A percentile compares a stretch with the other conserved stretches of the same genome.
Conservation (phyloP, 2,888 invertebrate genomes). For the Caradrina kadenii region DNA sequence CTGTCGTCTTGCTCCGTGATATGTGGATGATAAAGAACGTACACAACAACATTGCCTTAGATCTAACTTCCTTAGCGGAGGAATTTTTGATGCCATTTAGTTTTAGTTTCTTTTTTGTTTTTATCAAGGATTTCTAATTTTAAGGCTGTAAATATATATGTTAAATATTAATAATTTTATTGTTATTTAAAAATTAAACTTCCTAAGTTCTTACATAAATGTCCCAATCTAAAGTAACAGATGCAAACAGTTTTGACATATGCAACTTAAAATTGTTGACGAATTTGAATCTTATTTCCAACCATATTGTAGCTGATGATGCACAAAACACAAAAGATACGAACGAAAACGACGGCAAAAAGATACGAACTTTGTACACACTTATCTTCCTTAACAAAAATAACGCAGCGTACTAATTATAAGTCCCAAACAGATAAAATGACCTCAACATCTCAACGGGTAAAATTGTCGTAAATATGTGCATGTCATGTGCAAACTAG, state of each 20-base stretch:
- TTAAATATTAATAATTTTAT: no score
- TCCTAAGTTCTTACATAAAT: neutral
- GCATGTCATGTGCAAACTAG: conserved; percentile 42
- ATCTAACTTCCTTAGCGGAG: neutral
- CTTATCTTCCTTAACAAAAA: conserved; percentile 24
- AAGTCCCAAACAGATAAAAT: conserved; percentile 17
- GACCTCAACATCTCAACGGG: conserved; percentile 29
- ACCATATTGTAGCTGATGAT: neutral
- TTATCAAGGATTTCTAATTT: no score
- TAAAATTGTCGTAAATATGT: conserved; percentile 20
- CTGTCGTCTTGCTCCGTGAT: conserved; percentile 27
- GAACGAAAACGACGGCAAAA: neutral
- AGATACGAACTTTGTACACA: neutral
- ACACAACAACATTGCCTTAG: conserved; percentile 24
- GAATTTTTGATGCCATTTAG: no score
- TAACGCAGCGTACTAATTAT: conserved; percentile 12
- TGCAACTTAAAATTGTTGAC: neutral
- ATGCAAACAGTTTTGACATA: neutral
- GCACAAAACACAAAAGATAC: conserved; percentile 6
- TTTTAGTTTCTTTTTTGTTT: no score
- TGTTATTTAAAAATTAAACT: no score
- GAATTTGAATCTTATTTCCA: neutral
- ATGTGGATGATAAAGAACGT: conserved; percentile 26
- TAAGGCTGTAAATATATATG: no score
- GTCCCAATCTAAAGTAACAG: neutral